Percentiles rank a stretch among this genome's conserved stretches.
These are phyloP conservation scores for Trachops cirrhosus DNA, from an alignment of 2,797 vertebrate genomes.

Conservation along the genomic window DNA sequence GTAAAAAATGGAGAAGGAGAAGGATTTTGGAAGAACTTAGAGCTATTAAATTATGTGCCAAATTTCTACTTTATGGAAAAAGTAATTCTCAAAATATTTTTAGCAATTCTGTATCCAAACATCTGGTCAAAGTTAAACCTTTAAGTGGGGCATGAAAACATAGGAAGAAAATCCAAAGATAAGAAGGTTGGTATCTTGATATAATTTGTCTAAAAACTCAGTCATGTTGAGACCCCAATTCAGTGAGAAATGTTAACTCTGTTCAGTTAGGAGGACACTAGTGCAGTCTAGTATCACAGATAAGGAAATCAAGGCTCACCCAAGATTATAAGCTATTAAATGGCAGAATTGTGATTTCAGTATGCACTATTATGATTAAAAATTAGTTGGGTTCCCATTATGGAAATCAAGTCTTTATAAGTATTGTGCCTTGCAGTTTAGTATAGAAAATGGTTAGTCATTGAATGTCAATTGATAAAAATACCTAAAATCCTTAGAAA, in stretches of 20 bases:
- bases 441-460: not conserved
- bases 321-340: not conserved
- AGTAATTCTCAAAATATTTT: not conserved
- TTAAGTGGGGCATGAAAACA: not conserved
- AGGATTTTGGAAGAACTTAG: not conserved
- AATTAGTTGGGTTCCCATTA: not conserved
- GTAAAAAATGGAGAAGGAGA: not conserved
- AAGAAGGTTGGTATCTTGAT: not conserved
- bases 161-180: not conserved
- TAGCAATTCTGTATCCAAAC: not conserved
- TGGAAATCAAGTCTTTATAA: not conserved
- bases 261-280: not conserved
- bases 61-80: not conserved
- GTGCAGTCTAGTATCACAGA: not conserved
- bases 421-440: not conserved
- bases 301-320: not conserved
- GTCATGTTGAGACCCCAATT: not conserved
- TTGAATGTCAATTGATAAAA: slow-evolving; percentile 9
- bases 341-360: not conserved
- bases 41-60: not conserved
- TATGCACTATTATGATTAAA: not conserved
- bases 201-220: not conserved
- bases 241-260: not conserved
- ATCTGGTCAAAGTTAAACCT: not conserved
- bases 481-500: not conserved